Evolutionary conservation across 2,113 vertebrate species (phyloP).

Genomic region (Pseudorhombus dupliciocellatus): DNA sequence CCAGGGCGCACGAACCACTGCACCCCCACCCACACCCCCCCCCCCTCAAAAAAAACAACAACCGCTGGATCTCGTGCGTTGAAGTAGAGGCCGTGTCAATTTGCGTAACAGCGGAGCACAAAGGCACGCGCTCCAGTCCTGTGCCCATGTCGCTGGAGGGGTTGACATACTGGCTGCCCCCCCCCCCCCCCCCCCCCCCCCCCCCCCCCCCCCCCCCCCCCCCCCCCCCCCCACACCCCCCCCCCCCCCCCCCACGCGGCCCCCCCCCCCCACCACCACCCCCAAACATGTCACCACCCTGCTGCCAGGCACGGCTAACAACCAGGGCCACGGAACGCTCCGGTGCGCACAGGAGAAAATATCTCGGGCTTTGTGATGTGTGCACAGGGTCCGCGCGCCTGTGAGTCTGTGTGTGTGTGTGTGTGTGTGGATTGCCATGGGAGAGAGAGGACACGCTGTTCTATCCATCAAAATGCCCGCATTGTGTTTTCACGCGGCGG

Average conservation of each 20-base stretch:
- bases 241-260: no score
- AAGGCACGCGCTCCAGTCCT: conserved; percentile 56
- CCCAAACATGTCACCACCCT: conserved; percentile 72
- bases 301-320: conserved; percentile 54
- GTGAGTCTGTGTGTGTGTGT: conserved; percentile 4
- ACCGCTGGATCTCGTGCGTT: conserved; percentile 40
- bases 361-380: conserved; percentile 46
- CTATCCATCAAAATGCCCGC: conserved; percentile 81
- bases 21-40: no score
- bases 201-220: no score
- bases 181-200: no score
- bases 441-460: conserved; percentile 75
- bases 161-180: conserved; percentile 38
- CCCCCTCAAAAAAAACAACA: background rate
- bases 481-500: conserved; percentile 77
- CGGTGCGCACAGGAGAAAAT: conserved; percentile 41
- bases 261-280: no score
- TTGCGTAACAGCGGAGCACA: conserved; percentile 66
- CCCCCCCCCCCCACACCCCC: no score
- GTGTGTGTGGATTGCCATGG: conserved; percentile 52
- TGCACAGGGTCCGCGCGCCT: conserved; percentile 51
- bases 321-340: conserved; percentile 45
- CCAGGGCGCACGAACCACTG: conserved; percentile 34
- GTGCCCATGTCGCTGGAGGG: conserved; percentile 43
- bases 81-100: conserved; percentile 56